Conservation (phyloP, 2,113 vertebrate genomes). For the Rhombomys opimus region DNA sequence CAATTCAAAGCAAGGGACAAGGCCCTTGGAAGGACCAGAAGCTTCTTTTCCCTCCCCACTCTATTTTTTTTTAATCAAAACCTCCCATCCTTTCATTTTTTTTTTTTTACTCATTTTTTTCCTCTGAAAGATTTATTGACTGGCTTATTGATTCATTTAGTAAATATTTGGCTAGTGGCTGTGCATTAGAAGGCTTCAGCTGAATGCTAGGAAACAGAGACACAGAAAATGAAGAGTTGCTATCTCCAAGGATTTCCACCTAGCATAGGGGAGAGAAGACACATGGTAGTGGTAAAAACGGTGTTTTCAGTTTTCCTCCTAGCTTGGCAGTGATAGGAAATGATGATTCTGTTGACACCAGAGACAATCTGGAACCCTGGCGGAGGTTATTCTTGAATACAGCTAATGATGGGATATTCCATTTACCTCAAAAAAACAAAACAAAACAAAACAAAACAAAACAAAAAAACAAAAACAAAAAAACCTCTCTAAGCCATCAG, state of each 20-base stretch:
- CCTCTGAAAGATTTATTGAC: slow-evolving; percentile 38
- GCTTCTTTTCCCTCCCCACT: not conserved
- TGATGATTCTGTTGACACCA: not conserved
- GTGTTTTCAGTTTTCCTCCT: not conserved
- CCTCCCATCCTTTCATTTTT: not conserved
- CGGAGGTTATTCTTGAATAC: not conserved
- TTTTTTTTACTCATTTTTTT: slow-evolving; percentile 30
- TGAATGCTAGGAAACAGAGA: not conserved
- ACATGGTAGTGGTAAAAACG: not conserved
- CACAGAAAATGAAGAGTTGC: not conserved
- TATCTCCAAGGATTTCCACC: not conserved
- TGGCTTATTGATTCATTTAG: slow-evolving; percentile 14
- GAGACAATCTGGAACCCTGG: not conserved
- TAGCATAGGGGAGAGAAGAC: not conserved
- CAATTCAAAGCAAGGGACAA: not conserved
- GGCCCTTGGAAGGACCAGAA: not conserved
- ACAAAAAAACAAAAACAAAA: too few relatives aligned
- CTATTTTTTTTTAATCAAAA: not conserved
- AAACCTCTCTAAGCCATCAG: not conserved
- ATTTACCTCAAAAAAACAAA: not conserved
- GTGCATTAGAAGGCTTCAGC: not conserved
- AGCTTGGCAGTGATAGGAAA: not conserved
- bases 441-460: too few relatives aligned
- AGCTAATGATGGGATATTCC: not conserved
- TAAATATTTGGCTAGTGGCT: not conserved